Evolutionary conservation across 1,140 invertebrate species (phyloP), one percentile per base, ranked within the genome.

Genomic region (Tenebrio molitor): DNA sequence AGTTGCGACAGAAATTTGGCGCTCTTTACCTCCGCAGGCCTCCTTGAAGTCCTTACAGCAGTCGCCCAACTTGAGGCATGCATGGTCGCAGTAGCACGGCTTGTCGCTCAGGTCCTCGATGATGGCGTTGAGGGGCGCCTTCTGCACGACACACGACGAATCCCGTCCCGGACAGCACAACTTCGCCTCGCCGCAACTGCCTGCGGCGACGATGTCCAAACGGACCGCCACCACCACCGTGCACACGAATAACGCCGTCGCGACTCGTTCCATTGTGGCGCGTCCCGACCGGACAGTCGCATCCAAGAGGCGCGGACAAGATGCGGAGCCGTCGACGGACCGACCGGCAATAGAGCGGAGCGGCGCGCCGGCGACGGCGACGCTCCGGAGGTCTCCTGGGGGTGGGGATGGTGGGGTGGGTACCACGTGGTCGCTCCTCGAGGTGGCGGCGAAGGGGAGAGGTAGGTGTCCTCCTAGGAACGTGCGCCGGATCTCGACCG

Each of bases 81-180:
- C 93, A 81, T 95, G 93, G 83, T 95, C 94, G 84, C 94, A 95
- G 80, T 95, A 95, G 81, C 94, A 95, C 0, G 93, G 93, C 78
- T 94, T 93, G 78, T 95, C 93, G 72, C 87, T 89, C 50, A 92
- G 83, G 75, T 92, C 91, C 80, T 94, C 92, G 72, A 94, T 90
- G 76, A 95, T 93, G 12, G 92, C 89, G 81, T 95, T 94, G 36
- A 92, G 86, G 0, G 92, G 93, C 0, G 91, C 90, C 76, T 93
- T 93, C 81, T 94, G 92, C 1, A 94, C 92, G 7, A 95, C 93
- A 84, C 94, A 95, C n/a, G 92, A 91, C 36, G 92, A 93, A 79
- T 95, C 93, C 29, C 93, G 84, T 3, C 93, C 93, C 1, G 91
- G 88, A 83, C 92, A 94, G 78, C 92, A 94, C 5, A 94, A 85